These are phyloP conservation scores for Lindbergichthys nudifrons DNA, from an alignment of 2,797 vertebrate species.

Conservation along the genomic window DNA sequence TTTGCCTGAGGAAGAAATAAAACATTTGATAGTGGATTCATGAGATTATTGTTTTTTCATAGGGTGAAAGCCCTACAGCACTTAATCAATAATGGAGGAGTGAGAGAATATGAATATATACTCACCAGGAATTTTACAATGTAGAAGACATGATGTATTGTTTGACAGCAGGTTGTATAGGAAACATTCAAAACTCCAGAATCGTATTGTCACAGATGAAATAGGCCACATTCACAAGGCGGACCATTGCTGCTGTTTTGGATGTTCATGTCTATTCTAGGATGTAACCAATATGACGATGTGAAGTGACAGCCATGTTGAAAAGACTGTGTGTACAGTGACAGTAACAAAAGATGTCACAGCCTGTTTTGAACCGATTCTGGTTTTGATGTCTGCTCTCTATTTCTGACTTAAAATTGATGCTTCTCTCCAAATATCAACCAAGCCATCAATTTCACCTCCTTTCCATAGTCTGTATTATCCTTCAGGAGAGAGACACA, in stretches of 20 bases:
- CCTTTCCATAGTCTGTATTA: conserved; percentile 12
- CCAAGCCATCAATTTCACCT: conserved; percentile 24
- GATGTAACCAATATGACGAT: conserved; percentile 53
- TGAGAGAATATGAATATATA: conserved; percentile 14
- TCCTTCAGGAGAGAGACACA: conserved; percentile 7
- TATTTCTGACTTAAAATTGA: conserved; percentile 54
- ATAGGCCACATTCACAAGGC: conserved; percentile 26
- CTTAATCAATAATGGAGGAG: conserved; percentile 58
- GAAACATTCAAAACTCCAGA: conserved; percentile 20
- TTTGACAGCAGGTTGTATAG: conserved; percentile 12
- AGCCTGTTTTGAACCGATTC: conserved; percentile 49
- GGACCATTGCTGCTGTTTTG: conserved; percentile 26
- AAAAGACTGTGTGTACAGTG: conserved; percentile 50
- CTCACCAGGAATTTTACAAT: conserved; percentile 22
- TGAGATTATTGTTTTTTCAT: conserved; percentile 18
- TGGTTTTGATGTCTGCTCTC: conserved; percentile 47
- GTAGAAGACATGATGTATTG: background rate
- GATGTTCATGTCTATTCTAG: conserved; percentile 57
- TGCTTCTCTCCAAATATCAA: conserved; percentile 44
- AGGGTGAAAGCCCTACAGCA: conserved; percentile 27
- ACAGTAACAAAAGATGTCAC: conserved; percentile 58
- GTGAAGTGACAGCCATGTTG: conserved; percentile 52
- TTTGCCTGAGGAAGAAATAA: conserved; percentile 20
- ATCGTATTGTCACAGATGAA: conserved; percentile 25
- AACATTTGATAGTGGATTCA: conserved; percentile 22